phyloP scores from a whole-genome alignment of 2,113 vertebrate species.

The Triplophysa dalaica region DNA sequence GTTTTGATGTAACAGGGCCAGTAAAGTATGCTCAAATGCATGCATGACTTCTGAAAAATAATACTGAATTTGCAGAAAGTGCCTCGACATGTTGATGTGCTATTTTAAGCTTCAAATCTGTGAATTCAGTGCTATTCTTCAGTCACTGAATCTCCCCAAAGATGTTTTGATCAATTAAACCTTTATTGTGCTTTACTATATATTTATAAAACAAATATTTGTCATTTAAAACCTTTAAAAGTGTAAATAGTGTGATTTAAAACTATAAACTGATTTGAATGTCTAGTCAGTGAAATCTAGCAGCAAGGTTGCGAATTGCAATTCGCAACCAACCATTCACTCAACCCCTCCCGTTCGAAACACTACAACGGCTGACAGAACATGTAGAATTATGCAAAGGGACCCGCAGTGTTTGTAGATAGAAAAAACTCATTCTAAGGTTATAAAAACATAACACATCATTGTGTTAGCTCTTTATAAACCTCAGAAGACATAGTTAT shows the following conservation, averaged over 20 bases:
- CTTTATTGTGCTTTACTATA: neutral
- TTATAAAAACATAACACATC: no score
- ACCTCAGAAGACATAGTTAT: no score
- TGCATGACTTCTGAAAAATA: conserved; percentile 29
- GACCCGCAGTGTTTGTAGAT: no score
- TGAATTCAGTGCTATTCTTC: neutral
- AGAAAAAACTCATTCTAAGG: no score
- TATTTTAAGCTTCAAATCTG: neutral
- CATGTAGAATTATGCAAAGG: no score
- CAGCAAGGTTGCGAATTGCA: no score
- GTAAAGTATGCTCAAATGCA: neutral
- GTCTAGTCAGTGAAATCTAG: no score
- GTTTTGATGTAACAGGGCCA: conserved; percentile 35
- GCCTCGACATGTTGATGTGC: conserved; percentile 5
- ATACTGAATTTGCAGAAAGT: neutral
- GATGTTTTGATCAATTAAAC: neutral
- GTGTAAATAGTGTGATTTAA: neutral
- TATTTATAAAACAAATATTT: neutral
- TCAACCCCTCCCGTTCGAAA: no score
- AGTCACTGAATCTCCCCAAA: neutral
- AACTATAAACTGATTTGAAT: neutral
- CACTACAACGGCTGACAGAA: no score
- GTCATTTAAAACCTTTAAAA: neutral
- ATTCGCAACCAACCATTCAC: no score
- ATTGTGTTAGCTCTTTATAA: no score